Evolutionary conservation across 2,797 vertebrate species (phyloP).

Genomic region (Adrianichthys oophorus): DNA sequence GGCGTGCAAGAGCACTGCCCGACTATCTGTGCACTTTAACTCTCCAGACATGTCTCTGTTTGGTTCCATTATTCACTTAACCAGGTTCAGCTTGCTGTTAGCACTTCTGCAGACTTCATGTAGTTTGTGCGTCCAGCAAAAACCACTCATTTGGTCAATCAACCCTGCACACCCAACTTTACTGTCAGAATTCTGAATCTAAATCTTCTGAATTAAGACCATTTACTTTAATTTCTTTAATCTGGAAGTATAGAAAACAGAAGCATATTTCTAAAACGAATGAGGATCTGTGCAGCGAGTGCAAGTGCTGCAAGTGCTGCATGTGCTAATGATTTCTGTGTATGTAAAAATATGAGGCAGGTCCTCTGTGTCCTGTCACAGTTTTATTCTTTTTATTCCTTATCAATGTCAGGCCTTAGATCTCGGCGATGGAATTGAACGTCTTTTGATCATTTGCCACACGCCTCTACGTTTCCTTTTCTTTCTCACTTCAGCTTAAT

Average conservation of each 20-base stretch:
- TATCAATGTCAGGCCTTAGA: conserved; percentile 39
- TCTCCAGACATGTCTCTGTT: conserved; percentile 49
- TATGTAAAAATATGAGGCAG: conserved; percentile 15
- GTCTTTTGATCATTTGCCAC: conserved; percentile 61
- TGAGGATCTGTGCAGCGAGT: background rate
- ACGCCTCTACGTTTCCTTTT: conserved; percentile 27
- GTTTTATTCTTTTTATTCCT: conserved; percentile 38
- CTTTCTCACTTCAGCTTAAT: conserved; percentile 37
- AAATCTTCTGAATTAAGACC: no score
- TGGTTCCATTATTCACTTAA: conserved; percentile 52
- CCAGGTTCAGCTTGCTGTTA: conserved; percentile 49
- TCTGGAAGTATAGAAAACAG: no score
- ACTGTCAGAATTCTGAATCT: no score
- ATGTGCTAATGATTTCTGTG: conserved; percentile 12
- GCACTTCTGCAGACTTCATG: conserved; percentile 25
- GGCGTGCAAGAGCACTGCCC: conserved; percentile 30
- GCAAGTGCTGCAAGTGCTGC: background rate
- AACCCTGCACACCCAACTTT: conserved; percentile 4
- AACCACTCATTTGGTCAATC: conserved; percentile 13
- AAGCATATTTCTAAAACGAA: background rate
- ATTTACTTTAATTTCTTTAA: no score
- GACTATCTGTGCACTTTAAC: conserved; percentile 38
- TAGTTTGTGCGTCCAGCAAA: conserved; percentile 27
- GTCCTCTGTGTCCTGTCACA: conserved; percentile 34
- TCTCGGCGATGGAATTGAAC: conserved; percentile 40